Evolutionary conservation across 2,888 invertebrate species (phyloP).

Genomic region (Hydraecia micacea): DNA sequence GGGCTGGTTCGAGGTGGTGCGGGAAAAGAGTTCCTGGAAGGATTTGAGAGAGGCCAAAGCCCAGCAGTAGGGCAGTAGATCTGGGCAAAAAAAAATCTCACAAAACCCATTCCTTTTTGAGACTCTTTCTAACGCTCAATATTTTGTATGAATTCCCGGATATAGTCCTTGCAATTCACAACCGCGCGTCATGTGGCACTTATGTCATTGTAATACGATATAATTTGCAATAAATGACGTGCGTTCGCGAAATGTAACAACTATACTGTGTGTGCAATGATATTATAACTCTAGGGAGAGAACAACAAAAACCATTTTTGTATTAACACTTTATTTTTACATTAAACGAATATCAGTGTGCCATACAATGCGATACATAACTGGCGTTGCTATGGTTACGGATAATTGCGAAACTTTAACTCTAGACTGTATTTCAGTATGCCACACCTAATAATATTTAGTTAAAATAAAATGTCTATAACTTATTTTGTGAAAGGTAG

Average conservation of each 20-base stretch:
- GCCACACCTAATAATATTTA: constrained; percentile 50
- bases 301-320: constrained; percentile 46
- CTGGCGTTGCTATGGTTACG: constrained; percentile 77
- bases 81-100: neutral
- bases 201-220: neutral
- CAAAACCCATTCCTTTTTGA: too few species aligned
- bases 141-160: neutral
- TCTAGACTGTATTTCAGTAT: constrained; percentile 67
- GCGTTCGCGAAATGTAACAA: neutral
- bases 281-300: neutral
- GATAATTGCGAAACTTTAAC: constrained; percentile 74
- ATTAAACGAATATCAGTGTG: constrained; percentile 83
- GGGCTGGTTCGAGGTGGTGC: too few species aligned
- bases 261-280: neutral
- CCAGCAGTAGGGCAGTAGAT: too few species aligned
- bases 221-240: neutral
- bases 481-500: neutral
- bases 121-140: neutral
- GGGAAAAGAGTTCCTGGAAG: too few species aligned
- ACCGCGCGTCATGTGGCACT: neutral
- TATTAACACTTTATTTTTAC: constrained; percentile 84
- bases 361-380: constrained; percentile 80
- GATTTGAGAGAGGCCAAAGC: too few species aligned
- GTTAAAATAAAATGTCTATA: neutral
- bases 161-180: neutral